Evolutionary conservation across 1,140 invertebrate genomes (phyloP).

Genomic region (Bombus ignitus): DNA sequence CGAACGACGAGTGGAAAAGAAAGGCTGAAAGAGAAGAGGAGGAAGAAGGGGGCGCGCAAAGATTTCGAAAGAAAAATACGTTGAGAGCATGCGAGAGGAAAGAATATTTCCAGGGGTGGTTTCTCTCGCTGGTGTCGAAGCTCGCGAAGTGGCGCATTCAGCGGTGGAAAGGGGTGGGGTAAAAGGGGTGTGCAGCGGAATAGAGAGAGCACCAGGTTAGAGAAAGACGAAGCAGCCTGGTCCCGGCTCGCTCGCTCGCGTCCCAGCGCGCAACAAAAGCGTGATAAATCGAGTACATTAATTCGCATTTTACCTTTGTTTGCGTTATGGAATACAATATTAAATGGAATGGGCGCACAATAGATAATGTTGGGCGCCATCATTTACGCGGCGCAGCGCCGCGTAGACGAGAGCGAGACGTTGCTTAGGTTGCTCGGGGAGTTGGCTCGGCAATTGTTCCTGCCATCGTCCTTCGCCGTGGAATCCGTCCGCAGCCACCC

Average conservation of each 20-base stretch:
- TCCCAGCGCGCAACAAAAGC: constrained; percentile 80
- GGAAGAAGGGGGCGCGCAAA: not conserved
- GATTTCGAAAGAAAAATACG: constrained; percentile 48
- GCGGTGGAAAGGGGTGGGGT: constrained; percentile 17
- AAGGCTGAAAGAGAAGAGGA: not conserved
- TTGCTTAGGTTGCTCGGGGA: constrained; percentile 62
- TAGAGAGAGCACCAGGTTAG: not conserved
- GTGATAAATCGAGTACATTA: constrained; percentile 83
- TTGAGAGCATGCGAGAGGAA: constrained; percentile 40
- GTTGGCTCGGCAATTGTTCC: constrained; percentile 53
- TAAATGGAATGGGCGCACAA: constrained; percentile 82
- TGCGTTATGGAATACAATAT: constrained; percentile 82
- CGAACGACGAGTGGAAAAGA: not conserved
- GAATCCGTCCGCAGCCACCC: not conserved
- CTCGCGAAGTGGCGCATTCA: constrained; percentile 72
- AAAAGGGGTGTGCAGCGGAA: not conserved
- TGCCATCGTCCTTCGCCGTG: constrained; percentile 21
- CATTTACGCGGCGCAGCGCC: constrained; percentile 77
- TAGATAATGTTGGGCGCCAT: constrained; percentile 82
- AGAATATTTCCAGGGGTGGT: constrained; percentile 37
- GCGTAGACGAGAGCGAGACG: constrained; percentile 70
- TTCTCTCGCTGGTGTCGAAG: constrained; percentile 59
- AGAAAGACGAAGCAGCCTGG: constrained; percentile 57
- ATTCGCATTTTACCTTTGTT: constrained; percentile 83
- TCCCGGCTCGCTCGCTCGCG: constrained; percentile 71